Evolutionary conservation across 1,140 invertebrate genomes (phyloP).

Genomic region (Dryas iulia): DNA sequence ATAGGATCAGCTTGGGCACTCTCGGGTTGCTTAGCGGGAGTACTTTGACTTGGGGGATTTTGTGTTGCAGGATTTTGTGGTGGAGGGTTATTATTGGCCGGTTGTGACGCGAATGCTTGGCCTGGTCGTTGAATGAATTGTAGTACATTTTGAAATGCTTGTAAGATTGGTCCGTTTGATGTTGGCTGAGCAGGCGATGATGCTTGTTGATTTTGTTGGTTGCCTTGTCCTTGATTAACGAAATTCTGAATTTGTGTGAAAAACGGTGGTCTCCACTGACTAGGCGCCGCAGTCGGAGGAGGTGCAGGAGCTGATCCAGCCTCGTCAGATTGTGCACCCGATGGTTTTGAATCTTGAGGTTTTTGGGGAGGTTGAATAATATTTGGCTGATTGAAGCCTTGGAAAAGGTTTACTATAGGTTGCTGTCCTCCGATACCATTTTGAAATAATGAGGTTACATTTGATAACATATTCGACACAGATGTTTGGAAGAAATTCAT

Average conservation of each 20-base stretch:
- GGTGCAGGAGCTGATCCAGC: constrained; percentile 9
- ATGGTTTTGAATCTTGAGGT: constrained; percentile 10
- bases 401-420: constrained; percentile 16
- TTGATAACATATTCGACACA: constrained; percentile 10
- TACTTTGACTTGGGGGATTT: neutral
- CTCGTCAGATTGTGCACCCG: constrained; percentile 36
- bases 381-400: constrained; percentile 16
- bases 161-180: neutral
- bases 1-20: constrained; percentile 8
- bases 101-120: neutral
- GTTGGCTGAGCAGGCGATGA: constrained; percentile 2
- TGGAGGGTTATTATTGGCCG: neutral
- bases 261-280: constrained; percentile 25
- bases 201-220: constrained; percentile 9
- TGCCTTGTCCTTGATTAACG: constrained; percentile 14
- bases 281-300: constrained; percentile 5
- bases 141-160: constrained; percentile 7
- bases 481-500: constrained; percentile 10
- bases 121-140: constrained; percentile 14
- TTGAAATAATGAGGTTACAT: constrained; percentile 22
- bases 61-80: neutral
- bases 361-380: constrained; percentile 15
- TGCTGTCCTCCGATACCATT: constrained; percentile 12
- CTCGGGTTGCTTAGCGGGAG: neutral
- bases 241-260: constrained; percentile 32